Percentiles rank a stretch among this genome's conserved stretches.
These are phyloP conservation scores for Epinephelus awoara DNA, from an alignment of 2,797 vertebrate genomes.

Conservation along the genomic window DNA sequence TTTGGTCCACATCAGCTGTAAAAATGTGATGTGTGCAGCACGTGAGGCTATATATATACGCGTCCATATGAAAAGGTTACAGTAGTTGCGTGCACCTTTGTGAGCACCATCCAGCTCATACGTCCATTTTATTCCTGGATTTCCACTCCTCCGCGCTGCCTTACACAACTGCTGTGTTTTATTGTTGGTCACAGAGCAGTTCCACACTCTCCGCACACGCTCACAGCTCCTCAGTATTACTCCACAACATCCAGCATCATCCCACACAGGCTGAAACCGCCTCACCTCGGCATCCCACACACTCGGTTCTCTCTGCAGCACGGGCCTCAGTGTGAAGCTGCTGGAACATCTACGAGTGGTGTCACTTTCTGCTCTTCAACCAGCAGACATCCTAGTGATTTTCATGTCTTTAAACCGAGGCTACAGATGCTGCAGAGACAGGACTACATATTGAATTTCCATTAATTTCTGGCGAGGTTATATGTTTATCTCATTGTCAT, in stretches of 20 bases:
- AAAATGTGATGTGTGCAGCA: not conserved
- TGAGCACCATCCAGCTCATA: constrained; percentile 1
- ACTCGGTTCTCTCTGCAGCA: constrained; percentile 27
- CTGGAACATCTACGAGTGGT: not conserved
- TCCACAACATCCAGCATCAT: constrained; percentile 55
- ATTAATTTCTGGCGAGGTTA: not conserved
- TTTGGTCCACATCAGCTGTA: not conserved
- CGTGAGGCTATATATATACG: not conserved
- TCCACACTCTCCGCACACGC: constrained; percentile 5
- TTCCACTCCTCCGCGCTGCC: constrained; percentile 41
- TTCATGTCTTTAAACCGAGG: not conserved
- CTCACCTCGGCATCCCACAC: constrained; percentile 72
- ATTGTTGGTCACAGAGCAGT: constrained; percentile 17
- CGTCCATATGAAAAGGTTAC: not conserved
- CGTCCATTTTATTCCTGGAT: constrained; percentile 39
- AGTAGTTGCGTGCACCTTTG: not conserved
- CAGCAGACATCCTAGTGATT: constrained; percentile 12
- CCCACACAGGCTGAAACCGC: constrained; percentile 65
- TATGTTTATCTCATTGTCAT: not conserved
- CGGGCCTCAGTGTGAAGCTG: constrained; percentile 14
- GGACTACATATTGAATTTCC: not conserved
- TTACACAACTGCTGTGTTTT: constrained; percentile 54
- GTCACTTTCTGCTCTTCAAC: constrained; percentile 3
- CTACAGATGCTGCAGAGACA: not conserved
- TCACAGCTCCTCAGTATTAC: constrained; percentile 14